These are phyloP conservation scores for Dasyprocta punctata DNA, from an alignment of 2,113 vertebrate genomes.

Conservation along the genomic window DNA sequence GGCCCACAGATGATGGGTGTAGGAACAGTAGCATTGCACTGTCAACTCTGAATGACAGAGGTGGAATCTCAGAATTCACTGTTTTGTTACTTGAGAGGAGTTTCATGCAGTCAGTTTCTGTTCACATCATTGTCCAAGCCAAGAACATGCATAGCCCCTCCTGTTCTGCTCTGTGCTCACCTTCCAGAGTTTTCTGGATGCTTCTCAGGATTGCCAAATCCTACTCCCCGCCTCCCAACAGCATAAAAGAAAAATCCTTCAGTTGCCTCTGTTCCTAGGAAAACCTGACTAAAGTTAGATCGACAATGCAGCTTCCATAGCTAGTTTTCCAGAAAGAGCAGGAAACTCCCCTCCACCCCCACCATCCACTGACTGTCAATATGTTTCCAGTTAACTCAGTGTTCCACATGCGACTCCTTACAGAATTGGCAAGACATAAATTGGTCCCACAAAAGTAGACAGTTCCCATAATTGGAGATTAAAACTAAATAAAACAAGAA, in stretches of 20 bases:
- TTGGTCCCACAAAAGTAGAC: background rate
- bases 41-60: fast-evolving
- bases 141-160: no score
- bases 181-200: background rate
- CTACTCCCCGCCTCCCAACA: background rate
- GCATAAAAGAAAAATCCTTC: background rate
- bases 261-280: background rate
- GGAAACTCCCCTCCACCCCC: background rate
- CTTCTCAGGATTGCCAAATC: background rate
- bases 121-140: fast-evolving
- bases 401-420: background rate
- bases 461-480: background rate
- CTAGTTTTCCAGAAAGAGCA: background rate
- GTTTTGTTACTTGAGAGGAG: fast-evolving
- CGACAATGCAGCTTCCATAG: background rate
- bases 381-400: background rate
- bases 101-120: background rate
- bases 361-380: background rate
- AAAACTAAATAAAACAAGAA: constrained; percentile 44
- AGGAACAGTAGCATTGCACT: fast-evolving
- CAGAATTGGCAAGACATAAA: background rate
- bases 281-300: background rate
- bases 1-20: fast-evolving
- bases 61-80: fast-evolving
- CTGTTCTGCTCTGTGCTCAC: fast-evolving